Evolutionary conservation across 1,140 invertebrate species (phyloP).

Genomic region (Hermetia illucens): DNA sequence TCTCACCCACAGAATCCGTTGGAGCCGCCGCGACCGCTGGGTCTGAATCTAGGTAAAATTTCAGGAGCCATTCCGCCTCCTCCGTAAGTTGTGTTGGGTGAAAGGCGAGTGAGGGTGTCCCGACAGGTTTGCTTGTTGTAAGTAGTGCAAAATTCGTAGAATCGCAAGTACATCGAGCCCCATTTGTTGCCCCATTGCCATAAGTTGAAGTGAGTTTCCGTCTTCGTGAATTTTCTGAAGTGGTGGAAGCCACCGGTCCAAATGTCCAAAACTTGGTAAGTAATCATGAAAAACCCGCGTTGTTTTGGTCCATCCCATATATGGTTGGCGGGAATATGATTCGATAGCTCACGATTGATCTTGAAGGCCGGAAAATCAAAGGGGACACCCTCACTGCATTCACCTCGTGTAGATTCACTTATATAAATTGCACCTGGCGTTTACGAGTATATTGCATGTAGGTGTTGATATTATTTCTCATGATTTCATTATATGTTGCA

Average conservation of each 20-base stretch:
- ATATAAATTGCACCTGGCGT: background rate
- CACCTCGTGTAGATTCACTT: background rate
- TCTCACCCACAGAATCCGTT: constrained; percentile 1
- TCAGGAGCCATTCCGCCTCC: too few relatives aligned
- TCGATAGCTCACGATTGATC: too few relatives aligned
- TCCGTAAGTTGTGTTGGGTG: too few relatives aligned
- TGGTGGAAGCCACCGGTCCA: too few relatives aligned
- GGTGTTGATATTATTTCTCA: background rate
- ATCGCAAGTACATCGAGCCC: background rate
- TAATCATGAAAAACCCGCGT: too few relatives aligned
- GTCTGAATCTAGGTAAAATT: constrained; percentile 4
- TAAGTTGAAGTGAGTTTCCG: background rate
- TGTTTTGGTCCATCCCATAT: too few relatives aligned
- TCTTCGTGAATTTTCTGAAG: background rate
- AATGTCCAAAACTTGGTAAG: too few relatives aligned
- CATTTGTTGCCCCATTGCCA: background rate
- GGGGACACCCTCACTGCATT: too few relatives aligned
- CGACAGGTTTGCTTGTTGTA: background rate
- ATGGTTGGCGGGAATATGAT: too few relatives aligned
- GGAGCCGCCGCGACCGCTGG: background rate
- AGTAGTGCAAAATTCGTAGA: background rate
- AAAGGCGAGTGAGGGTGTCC: background rate
- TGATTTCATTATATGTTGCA: background rate
- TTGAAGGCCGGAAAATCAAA: too few relatives aligned
- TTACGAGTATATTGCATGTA: background rate